These are phyloP conservation scores for Carlito syrichta DNA, from an alignment of 2,113 vertebrate species.

Conservation along the genomic window DNA sequence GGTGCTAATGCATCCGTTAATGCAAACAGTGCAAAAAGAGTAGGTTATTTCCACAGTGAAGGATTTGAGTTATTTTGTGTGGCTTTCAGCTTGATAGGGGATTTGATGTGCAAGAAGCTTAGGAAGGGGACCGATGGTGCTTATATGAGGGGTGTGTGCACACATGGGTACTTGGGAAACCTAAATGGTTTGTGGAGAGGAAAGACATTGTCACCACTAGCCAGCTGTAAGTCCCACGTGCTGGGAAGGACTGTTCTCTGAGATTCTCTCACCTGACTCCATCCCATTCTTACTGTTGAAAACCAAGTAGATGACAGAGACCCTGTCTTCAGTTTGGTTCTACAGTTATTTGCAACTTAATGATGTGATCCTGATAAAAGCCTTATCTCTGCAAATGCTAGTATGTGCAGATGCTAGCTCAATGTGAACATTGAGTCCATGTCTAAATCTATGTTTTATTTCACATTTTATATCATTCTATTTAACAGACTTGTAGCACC, in stretches of 20 bases:
- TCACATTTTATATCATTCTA: background rate
- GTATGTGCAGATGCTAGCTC: background rate
- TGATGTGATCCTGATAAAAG: background rate
- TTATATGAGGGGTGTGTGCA: background rate
- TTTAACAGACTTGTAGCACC: background rate
- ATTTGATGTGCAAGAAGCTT: background rate
- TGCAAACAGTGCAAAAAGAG: background rate
- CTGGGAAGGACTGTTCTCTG: background rate
- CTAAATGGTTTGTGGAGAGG: background rate
- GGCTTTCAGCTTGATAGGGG: background rate
- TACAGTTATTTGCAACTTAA: background rate
- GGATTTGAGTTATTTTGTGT: background rate
- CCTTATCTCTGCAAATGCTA: background rate
- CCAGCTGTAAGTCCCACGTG: background rate
- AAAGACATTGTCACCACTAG: background rate
- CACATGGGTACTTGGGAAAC: background rate
- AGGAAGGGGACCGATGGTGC: background rate
- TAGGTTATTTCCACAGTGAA: background rate
- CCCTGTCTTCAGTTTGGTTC: background rate
- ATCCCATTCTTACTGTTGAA: background rate
- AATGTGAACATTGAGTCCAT: background rate
- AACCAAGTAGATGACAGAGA: background rate
- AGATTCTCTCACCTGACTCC: background rate
- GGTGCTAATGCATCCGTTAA: background rate
- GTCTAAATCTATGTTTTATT: background rate